Percentiles rank a stretch among this genome's conserved stretches.
phyloP scores from a whole-genome alignment of 2,113 vertebrate genomes.

The Stomatorhinus ivindoensis region DNA sequence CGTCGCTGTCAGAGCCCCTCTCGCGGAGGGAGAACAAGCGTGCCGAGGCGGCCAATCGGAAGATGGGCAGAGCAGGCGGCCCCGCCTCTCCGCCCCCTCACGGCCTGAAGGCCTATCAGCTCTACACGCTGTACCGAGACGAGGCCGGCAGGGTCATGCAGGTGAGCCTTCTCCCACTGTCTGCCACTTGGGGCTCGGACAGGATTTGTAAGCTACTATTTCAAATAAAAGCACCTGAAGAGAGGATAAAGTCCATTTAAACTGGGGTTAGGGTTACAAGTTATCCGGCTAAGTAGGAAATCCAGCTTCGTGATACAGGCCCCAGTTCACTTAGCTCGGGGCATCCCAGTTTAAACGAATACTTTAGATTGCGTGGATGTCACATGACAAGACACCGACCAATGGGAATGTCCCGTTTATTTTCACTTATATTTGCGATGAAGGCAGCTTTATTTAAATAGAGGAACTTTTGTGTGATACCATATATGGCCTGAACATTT shows the following conservation, averaged over 20 bases:
- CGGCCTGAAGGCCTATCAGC: slow-evolving; percentile 86
- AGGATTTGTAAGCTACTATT: neutral
- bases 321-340: too few relatives aligned
- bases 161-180: slow-evolving; percentile 52
- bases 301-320: too few relatives aligned
- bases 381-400: neutral
- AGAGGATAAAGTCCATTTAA: neutral
- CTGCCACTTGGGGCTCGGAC: neutral
- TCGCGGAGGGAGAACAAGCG: slow-evolving; percentile 67
- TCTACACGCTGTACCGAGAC: slow-evolving; percentile 86
- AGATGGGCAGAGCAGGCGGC: slow-evolving; percentile 57
- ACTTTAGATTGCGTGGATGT: neutral
- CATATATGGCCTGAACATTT: neutral
- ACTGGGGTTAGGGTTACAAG: too few relatives aligned
- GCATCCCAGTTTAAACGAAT: too few relatives aligned
- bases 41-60: slow-evolving; percentile 50
- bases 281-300: too few relatives aligned
- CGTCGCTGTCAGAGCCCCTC: slow-evolving; percentile 74
- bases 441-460: neutral
- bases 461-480: neutral
- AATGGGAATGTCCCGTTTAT: neutral
- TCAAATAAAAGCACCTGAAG: neutral
- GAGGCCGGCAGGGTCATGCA: slow-evolving; percentile 94
- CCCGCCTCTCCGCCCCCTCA: slow-evolving; percentile 69
- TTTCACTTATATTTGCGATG: neutral